A percentile compares a stretch with the other conserved stretches of the same genome.
Evolutionary conservation across 2,113 vertebrate species (phyloP).

Genomic region (Sigmodon hispidus): DNA sequence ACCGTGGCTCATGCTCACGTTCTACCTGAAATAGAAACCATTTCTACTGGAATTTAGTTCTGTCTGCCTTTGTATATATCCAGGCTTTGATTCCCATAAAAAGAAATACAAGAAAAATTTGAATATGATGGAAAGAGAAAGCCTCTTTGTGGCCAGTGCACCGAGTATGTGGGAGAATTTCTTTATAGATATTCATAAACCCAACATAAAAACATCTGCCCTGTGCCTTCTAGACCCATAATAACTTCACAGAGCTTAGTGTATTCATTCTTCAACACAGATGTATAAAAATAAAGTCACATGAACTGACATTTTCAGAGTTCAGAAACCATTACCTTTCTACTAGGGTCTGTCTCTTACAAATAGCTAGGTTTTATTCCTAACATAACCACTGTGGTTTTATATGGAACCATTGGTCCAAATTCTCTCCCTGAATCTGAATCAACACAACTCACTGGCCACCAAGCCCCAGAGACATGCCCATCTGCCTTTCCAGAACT

Average conservation of each 20-base stretch:
- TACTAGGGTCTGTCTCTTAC: conserved; percentile 9
- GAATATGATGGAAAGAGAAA: conserved; percentile 38
- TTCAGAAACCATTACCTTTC: conserved; percentile 52
- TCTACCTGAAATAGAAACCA: background rate
- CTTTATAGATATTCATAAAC: conserved; percentile 56
- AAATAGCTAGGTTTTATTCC: background rate
- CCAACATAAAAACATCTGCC: conserved; percentile 27
- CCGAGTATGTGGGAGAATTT: conserved; percentile 52
- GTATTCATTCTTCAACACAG: conserved; percentile 8
- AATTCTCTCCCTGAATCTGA: background rate
- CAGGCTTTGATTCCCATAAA: background rate
- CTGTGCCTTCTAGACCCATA: background rate
- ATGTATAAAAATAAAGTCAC: background rate
- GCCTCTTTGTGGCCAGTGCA: conserved; percentile 46
- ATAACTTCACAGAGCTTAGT: background rate
- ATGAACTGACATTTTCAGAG: conserved; percentile 17
- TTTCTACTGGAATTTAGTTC: background rate
- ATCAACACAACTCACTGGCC: background rate
- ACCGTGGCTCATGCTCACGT: background rate
- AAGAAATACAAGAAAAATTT: conserved; percentile 59
- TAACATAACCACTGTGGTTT: background rate
- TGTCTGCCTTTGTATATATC: background rate
- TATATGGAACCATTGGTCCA: background rate
- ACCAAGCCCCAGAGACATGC: background rate
- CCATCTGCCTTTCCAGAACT: background rate